Conservation (phyloP, 2,797 vertebrate genomes). For the Yasuhikotakia modesta region DNA sequence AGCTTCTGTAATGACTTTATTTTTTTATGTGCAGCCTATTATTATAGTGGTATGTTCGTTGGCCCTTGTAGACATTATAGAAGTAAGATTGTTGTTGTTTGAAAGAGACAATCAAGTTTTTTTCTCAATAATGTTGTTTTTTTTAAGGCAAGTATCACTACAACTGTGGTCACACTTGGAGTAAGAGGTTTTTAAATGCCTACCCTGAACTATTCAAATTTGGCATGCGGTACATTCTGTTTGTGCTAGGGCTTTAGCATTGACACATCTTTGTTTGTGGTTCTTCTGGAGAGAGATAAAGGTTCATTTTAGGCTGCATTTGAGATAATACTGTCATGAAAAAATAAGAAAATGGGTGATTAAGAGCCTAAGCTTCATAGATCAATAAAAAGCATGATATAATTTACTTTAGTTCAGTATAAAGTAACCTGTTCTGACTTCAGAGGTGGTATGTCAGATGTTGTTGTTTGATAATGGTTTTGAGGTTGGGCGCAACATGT, state of each 20-base stretch:
- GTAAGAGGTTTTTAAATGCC: too few species aligned
- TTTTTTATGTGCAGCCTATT: not conserved
- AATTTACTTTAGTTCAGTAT: constrained; percentile 69
- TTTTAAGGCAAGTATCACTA: too few species aligned
- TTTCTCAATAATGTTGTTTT: too few species aligned
- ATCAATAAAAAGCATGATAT: constrained; percentile 71
- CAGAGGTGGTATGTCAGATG: constrained; percentile 42
- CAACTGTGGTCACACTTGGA: too few species aligned
- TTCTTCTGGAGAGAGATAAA: not conserved
- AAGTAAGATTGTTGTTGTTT: too few species aligned
- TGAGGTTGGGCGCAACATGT: not conserved
- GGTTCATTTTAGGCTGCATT: constrained; percentile 64
- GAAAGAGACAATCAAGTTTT: too few species aligned
- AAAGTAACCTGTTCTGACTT: constrained; percentile 62
- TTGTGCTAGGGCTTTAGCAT: not conserved
- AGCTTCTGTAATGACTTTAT: not conserved
- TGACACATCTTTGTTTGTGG: too few species aligned
- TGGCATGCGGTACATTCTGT: too few species aligned
- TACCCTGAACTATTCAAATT: too few species aligned
- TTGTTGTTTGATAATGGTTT: not conserved
- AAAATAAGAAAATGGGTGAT: constrained; percentile 55
- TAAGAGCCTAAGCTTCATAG: constrained; percentile 61
- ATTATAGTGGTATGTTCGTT: not conserved
- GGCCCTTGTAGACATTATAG: too few species aligned
- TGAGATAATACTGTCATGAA: constrained; percentile 41